phyloP scores from a whole-genome alignment of 2,113 vertebrate species.

The Argyrosomus japonicus region DNA sequence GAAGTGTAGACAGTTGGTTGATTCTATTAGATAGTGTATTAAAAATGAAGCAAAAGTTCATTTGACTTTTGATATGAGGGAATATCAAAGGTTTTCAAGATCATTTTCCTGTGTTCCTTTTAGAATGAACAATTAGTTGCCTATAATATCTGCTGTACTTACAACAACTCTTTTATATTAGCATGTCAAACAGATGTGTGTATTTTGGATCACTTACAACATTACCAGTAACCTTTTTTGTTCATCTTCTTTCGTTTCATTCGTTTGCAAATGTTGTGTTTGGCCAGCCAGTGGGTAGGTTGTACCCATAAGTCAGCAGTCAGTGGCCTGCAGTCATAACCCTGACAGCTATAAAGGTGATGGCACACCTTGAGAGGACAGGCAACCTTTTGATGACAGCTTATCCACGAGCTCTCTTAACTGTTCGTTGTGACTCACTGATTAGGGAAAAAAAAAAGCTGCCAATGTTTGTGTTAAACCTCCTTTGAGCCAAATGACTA shows the following conservation, averaged over 20 bases:
- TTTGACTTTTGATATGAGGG: conserved; percentile 1
- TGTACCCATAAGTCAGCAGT: conserved; percentile 1
- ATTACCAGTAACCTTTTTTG: conserved; percentile 28
- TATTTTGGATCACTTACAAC: conserved; percentile 53
- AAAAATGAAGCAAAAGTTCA: background rate
- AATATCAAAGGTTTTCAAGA: conserved; percentile 14
- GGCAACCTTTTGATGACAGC: conserved; percentile 39
- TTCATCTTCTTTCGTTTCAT: conserved; percentile 35
- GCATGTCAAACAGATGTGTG: conserved; percentile 47
- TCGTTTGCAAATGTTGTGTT: conserved; percentile 55
- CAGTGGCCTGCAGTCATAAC: conserved; percentile 23
- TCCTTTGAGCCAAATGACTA: conserved; percentile 66
- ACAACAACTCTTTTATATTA: conserved; percentile 9
- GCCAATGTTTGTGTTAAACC: conserved; percentile 40
- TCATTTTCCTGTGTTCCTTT: background rate
- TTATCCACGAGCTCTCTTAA: background rate
- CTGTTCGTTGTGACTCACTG: conserved; percentile 31
- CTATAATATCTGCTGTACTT: conserved; percentile 5
- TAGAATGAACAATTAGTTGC: conserved; percentile 5
- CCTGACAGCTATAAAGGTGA: conserved; percentile 38
- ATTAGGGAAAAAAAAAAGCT: conserved; percentile 51
- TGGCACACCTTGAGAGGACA: conserved; percentile 47
- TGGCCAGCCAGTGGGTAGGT: conserved; percentile 26
- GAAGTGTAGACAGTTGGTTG: conserved; percentile 8
- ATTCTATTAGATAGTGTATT: background rate